Evolutionary conservation across 2,797 vertebrate species (phyloP), one percentile per base, ranked within the genome.

Genomic region (Eidolon dupreanum): DNA sequence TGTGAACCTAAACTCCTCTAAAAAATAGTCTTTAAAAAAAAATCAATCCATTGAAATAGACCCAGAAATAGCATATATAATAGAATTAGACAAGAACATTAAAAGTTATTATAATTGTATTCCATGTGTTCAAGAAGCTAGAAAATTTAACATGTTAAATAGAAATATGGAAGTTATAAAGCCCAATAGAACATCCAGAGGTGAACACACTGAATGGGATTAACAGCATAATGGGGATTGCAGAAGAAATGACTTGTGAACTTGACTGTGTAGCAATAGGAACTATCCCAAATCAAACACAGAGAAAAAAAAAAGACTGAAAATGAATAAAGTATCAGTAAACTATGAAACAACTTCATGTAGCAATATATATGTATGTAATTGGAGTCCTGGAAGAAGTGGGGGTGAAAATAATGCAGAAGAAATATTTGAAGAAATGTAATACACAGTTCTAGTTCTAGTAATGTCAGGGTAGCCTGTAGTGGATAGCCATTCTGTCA

Each of bases 61-160:
- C 65, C 66, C 53, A 84, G 36, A 87, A 87, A 61, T 94, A 36
- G 63, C 59, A 68, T 24, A 93, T 26, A 79, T 93, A 20, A 71
- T 83, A 85, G 33, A 93, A 75, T 84, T 87, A 87, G 66, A 84
- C 28, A 81, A 41, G 22, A 79, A 81, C 51, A 46, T 95, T 88
- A 84, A 66, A 75, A 81, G 28, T 91, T 86, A 81, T 61, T 73
- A 36, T 63, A 38, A 53, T 75, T 75, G 22, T 66, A 84, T 88
- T 93, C 55, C 28, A 5, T 53, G 28, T 83, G 28, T 93, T 97
- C 22, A 75, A 61, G 57, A 86, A 86, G 36, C 51, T 65, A 78
- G 31, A 90, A 70, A 6, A 66, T 19, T 75, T 28, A 93, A 51
- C 28, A 36, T 24, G 3, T 90, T 81, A 31, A 33, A 33, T 36